Evolutionary conservation across 2,797 vertebrate species (phyloP).

Genomic region (Enteromius thamalakanensis): DNA sequence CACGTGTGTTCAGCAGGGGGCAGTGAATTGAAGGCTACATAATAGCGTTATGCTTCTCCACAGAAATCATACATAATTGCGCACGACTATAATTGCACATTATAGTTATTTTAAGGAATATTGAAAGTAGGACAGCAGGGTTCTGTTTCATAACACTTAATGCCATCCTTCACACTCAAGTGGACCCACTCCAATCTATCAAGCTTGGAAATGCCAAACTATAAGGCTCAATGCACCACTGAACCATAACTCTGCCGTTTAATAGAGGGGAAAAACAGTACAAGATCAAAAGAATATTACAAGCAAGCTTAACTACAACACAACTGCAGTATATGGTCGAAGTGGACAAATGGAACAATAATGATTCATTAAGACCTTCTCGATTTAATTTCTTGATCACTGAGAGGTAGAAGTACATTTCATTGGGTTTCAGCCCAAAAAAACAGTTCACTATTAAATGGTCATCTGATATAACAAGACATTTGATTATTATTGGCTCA

Average conservation of each 20-base stretch:
- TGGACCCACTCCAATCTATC: slow-evolving; percentile 41
- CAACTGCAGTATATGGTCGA: background rate
- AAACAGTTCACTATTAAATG: slow-evolving; percentile 34
- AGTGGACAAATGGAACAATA: slow-evolving; percentile 30
- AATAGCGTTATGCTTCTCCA: background rate
- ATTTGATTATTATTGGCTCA: background rate
- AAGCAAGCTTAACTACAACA: slow-evolving; percentile 19
- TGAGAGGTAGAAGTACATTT: slow-evolving; percentile 37
- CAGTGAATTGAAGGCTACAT: slow-evolving; percentile 16
- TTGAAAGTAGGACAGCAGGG: slow-evolving; percentile 17
- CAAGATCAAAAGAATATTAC: slow-evolving; percentile 47
- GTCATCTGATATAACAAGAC: slow-evolving; percentile 21
- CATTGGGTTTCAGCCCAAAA: slow-evolving; percentile 30
- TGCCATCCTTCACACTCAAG: slow-evolving; percentile 37
- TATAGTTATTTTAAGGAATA: slow-evolving; percentile 17
- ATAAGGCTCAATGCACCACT: slow-evolving; percentile 44
- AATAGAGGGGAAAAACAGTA: slow-evolving; percentile 45
- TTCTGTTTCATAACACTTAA: slow-evolving; percentile 38
- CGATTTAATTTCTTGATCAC: slow-evolving; percentile 49
- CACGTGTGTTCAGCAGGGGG: background rate
- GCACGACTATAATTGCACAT: slow-evolving; percentile 21
- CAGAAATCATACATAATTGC: slow-evolving; percentile 18
- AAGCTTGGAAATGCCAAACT: slow-evolving; percentile 50
- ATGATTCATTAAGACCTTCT: slow-evolving; percentile 39
- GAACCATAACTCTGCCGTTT: slow-evolving; percentile 44